A percentile compares a stretch with the other conserved stretches of the same genome.
Conservation (phyloP, 2,888 invertebrate species). For the Coenonympha glycerion region DNA sequence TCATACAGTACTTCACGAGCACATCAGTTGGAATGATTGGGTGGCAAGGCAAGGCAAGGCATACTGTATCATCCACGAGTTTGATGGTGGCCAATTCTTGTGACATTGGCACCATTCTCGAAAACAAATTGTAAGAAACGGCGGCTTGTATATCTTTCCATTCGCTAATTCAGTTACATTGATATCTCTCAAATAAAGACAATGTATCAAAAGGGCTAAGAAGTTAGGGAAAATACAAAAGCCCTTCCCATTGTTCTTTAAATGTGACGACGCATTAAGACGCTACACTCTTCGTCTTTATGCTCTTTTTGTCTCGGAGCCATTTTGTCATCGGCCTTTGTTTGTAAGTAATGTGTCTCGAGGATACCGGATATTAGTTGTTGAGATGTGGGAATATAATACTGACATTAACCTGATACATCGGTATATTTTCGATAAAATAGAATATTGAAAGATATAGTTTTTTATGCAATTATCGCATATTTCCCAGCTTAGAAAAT, state of each 20-base stretch:
- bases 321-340: conserved; percentile 65
- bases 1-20: no score
- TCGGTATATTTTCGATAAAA: background rate
- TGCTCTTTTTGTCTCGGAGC: conserved; percentile 42
- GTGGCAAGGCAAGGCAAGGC: no score
- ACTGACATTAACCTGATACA: background rate
- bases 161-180: background rate
- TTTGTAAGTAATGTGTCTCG: conserved; percentile 61
- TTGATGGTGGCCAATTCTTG: no score
- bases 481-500: no score
- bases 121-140: no score
- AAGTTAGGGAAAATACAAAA: conserved; percentile 17
- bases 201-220: conserved; percentile 6
- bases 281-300: conserved; percentile 16
- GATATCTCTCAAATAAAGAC: background rate
- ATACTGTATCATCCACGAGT: no score
- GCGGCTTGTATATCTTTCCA: no score
- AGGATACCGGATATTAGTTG: conserved; percentile 33
- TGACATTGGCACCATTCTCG: no score
- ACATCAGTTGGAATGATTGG: no score
- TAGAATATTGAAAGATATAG: no score
- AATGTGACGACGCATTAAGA: conserved; percentile 19
- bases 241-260: conserved; percentile 18
- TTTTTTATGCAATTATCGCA: no score
- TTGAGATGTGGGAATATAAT: background rate